Conservation (phyloP, 2,888 invertebrate species). For the Brachyopa scutellaris region DNA sequence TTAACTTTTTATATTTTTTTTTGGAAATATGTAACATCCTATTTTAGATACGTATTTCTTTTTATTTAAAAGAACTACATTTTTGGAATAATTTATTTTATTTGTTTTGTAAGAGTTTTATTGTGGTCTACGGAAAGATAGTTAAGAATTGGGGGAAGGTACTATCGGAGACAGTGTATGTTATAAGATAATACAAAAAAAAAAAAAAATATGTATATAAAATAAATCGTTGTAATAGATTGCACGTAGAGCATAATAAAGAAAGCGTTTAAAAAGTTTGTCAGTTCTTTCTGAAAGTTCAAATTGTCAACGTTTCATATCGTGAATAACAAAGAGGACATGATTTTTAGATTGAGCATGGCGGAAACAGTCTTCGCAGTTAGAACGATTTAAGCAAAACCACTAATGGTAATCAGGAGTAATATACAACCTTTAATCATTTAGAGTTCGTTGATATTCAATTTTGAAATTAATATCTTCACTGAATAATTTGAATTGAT, state of each 20-base stretch:
- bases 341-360: no score
- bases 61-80: conserved; percentile 10
- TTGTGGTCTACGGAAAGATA: neutral
- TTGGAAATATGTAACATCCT: conserved; percentile 29
- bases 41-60: neutral
- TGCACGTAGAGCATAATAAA: conserved; percentile 47
- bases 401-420: no score
- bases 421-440: no score
- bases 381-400: no score
- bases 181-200: conserved; percentile 10
- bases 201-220: conserved; percentile 10
- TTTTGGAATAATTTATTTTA: neutral
- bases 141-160: neutral
- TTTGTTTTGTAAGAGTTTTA: neutral
- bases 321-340: neutral
- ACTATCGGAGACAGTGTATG: neutral
- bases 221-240: conserved; percentile 66
- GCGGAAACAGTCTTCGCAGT: no score
- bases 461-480: no score
- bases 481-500: neutral
- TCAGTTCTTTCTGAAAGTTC: conserved; percentile 4
- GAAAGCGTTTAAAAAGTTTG: conserved; percentile 6
- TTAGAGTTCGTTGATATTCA: no score
- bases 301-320: neutral
- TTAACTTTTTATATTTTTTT: conserved; percentile 10